Evolutionary conservation across 2,888 invertebrate species (phyloP), one percentile per base, ranked within the genome.

Genomic region (Eupithecia inturbata): DNA sequence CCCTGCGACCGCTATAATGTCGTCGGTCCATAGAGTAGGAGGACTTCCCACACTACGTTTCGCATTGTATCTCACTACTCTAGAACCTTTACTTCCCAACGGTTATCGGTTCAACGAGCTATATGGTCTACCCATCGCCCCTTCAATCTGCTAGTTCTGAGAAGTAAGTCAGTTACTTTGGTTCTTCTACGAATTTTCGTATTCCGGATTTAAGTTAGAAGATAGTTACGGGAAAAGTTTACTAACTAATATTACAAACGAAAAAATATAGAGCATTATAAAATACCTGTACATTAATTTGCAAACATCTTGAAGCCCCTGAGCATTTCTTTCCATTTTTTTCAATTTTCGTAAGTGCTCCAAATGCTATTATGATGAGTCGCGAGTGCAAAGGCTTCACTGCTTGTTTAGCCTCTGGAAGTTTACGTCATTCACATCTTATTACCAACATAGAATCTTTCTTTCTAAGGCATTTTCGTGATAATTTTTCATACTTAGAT

Each of bases 291-390:
- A 64, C 64, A 67, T 68, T 66, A 60, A 73, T 60, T 41, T 64
- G 49, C 36, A 28, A 68, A 39, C n/a, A 33, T 67, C 28, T 68
- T 67, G 57, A 73, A 45, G n/a, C 53, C 39, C 39, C 16, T 22
- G 68, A 72, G 45, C n/a, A 68, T 69, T 66, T 33, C 26, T 57
- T 57, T 41, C 26, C 60, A 73, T 41, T 75, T 74, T n/a, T 79
- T 75, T 74, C 77, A 78, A 79, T 79, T 78, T 78, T 69, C 67
- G 68, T 68, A 78, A 79, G 78, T 76, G 78, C 77, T 73, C 57
- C 64, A 71, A 73, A 74, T 72, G 74, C 69, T 75, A 74, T 77
- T 57, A 75, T 74, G 70, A 72, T 67, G 66, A 74, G 67, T 72
- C 72, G 73, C 71, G 62, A 67, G 67, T 73, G 26, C 63, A 74